phyloP scores from a whole-genome alignment of 35 echinoderm and acorn worm species.

The Heliocidaris erythrogramma region DNA sequence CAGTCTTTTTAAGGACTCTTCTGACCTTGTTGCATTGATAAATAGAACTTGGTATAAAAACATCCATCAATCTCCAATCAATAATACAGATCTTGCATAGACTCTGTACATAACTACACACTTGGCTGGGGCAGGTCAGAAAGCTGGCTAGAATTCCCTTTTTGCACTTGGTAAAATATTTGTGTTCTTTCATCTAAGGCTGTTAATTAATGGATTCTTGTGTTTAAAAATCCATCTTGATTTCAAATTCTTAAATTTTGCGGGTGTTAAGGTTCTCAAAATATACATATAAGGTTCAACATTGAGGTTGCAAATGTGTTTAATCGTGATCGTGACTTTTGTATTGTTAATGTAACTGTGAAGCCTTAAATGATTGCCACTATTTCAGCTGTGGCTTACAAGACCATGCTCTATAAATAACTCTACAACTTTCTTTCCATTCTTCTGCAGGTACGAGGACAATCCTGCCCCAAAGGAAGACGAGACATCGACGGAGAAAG shows the following conservation, averaged over 20 bases:
- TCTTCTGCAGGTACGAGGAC: slow-evolving; percentile 67
- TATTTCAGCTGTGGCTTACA: background rate
- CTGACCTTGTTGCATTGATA: too few relatives aligned
- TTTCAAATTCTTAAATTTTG: background rate
- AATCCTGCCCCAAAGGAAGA: slow-evolving; percentile 54
- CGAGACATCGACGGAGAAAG: slow-evolving; percentile 35
- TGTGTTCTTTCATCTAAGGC: too few relatives aligned
- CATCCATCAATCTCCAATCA: too few relatives aligned
- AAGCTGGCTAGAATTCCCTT: too few relatives aligned
- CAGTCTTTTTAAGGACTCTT: too few relatives aligned
- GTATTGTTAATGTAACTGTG: background rate
- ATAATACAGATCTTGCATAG: too few relatives aligned
- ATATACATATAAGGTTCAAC: background rate
- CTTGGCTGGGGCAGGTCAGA: too few relatives aligned
- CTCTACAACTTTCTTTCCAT: background rate
- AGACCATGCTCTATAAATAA: background rate
- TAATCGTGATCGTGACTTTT: background rate
- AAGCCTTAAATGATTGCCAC: background rate
- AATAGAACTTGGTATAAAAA: too few relatives aligned
- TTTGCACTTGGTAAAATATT: too few relatives aligned
- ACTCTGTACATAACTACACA: too few relatives aligned
- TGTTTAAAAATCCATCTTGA: too few relatives aligned
- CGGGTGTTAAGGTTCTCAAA: background rate
- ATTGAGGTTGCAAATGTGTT: background rate
- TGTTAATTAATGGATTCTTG: too few relatives aligned